Conservation (phyloP, 2,888 invertebrate species). For the Spilarctia lutea region DNA sequence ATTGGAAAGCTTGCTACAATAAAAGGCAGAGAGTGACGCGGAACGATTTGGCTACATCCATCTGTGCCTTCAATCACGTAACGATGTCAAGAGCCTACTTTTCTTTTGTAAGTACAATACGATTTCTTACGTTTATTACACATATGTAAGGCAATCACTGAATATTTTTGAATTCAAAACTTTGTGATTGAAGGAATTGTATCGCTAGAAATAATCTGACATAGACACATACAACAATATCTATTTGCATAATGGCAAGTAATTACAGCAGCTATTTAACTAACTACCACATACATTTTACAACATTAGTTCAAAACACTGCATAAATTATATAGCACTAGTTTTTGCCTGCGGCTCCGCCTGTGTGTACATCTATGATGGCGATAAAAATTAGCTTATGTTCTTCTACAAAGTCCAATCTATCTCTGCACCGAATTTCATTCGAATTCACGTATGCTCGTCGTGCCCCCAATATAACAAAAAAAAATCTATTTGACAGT, state of each 20-base stretch:
- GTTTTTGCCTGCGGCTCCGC: no score
- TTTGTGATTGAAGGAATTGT: background rate
- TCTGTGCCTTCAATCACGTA: constrained; percentile 54
- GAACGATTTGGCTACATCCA: constrained; percentile 60
- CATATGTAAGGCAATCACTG: background rate
- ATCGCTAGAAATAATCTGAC: background rate
- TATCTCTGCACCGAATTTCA: no score
- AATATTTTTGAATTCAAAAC: background rate
- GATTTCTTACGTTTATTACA: background rate
- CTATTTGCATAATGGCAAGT: background rate
- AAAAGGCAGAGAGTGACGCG: constrained; percentile 69
- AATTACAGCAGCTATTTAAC: no score
- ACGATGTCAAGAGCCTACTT: constrained; percentile 49
- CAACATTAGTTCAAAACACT: background rate
- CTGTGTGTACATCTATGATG: no score
- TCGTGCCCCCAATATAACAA: no score
- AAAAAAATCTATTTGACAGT: no score
- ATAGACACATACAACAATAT: background rate
- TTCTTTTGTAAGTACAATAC: constrained; percentile 33
- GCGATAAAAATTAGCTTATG: no score
- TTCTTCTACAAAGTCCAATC: no score
- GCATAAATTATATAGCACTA: background rate
- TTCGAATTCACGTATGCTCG: no score
- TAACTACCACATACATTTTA: no score
- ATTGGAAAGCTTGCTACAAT: constrained; percentile 77